Base-by-base conservation (phyloP, 1,140 invertebrate genomes). In the Brachionus plicatilis region DNA sequence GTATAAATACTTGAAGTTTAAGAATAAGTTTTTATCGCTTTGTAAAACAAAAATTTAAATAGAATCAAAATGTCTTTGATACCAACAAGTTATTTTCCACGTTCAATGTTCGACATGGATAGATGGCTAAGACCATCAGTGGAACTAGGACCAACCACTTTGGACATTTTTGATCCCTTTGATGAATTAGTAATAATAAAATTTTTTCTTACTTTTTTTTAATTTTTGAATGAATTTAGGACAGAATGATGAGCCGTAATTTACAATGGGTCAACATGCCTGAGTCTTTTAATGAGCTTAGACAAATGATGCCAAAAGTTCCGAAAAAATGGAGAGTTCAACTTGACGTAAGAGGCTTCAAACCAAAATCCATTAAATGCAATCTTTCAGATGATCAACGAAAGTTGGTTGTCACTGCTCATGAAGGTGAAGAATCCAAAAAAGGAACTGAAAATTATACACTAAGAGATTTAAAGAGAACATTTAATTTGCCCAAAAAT, bases 91-190 rank as follows among this genome's bases (percentile, higher is more conserved):
- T 65, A 20, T 47, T 82, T 82, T 60, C 79, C 79, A 24, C 50
- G 79, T 45, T 82, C 79, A 43, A 82, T 82, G 79, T 82, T 82
- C 53, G 79, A 82, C 41, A 82, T 82, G 79, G 79, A 82, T 14
- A 12, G 27, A 17, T 82, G 79, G 79, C 37, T 82, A 20, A 60
- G 65, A 60, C 79, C 50, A 47, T 45, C 53, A 11, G 20, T 65
- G 33, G 65, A 47, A 11, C 5, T 60, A 17, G 76, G 76, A 33
- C 79, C 53, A 60, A 56, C 79, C 29, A 82, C 79, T 47, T 37
- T 82, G 11, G 79, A 82, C 53, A 41, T 82, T 29, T 82, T 82
- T 37, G 79, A 82, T 68, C 79, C 79, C 27, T 82, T 82, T 45
- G 79, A 82, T 82, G 79, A 82, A 68, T 68, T 82, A 7, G 72